These are phyloP conservation scores for Enteromius thamalakanensis DNA, from an alignment of 2,797 vertebrate genomes.

Conservation along the genomic window DNA sequence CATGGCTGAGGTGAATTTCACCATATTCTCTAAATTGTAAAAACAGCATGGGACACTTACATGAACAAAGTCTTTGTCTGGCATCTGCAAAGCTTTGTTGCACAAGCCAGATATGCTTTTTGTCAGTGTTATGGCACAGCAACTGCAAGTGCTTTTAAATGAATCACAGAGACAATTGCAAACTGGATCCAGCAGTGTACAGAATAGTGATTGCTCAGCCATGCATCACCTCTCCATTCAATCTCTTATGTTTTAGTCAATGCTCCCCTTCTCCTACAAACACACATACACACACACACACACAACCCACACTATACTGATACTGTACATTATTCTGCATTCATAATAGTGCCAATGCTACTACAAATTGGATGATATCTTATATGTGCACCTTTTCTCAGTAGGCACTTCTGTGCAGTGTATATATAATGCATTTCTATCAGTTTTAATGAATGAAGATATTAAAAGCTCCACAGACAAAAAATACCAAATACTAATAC, in stretches of 20 bases:
- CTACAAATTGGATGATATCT: too few species aligned
- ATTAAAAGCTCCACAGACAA: too few species aligned
- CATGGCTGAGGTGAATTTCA: background rate
- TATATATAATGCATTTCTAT: too few species aligned
- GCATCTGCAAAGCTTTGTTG: background rate
- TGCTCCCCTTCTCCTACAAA: background rate
- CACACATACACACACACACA: background rate
- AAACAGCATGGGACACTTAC: background rate
- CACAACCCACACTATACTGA: too few species aligned
- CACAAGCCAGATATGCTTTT: background rate
- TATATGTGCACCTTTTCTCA: too few species aligned
- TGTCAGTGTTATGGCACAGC: constrained; percentile 1
- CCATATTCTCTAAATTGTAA: background rate
- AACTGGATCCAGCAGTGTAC: background rate
- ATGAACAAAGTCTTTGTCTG: background rate
- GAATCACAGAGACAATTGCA: background rate
- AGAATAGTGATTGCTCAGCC: background rate
- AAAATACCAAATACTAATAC: too few species aligned
- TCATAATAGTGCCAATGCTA: background rate
- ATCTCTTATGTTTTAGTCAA: background rate
- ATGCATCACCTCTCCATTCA: background rate
- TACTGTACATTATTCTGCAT: constrained; percentile 1
- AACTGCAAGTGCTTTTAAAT: constrained; percentile 28
- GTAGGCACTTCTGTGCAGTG: too few species aligned
- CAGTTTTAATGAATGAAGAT: too few species aligned